phyloP scores from a whole-genome alignment of 2,113 vertebrate species.

The Pantherophis guttatus region DNA sequence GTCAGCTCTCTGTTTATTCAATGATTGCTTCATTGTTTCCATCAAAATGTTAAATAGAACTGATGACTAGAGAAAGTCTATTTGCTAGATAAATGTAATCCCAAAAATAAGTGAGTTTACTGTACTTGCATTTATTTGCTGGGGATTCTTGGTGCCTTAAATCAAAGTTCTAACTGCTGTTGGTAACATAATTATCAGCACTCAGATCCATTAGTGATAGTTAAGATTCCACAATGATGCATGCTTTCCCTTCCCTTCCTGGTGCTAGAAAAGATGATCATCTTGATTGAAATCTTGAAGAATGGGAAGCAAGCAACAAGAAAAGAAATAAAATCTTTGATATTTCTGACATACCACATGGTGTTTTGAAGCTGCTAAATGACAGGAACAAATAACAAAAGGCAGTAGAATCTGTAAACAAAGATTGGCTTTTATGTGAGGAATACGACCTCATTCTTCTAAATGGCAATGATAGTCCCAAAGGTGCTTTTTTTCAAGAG shows the following conservation, averaged over 20 bases:
- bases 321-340: not conserved
- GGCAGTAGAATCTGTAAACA: not conserved
- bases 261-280: not conserved
- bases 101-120: not conserved
- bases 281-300: not conserved
- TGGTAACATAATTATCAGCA: conserved; percentile 24
- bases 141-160: conserved; percentile 6
- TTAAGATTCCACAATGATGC: not conserved
- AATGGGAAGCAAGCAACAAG: not conserved
- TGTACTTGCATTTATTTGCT: not conserved
- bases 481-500: not conserved
- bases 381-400: not conserved
- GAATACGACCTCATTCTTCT: not conserved
- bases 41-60: not conserved
- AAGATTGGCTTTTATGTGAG: not conserved
- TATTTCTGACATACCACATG: conserved; percentile 29
- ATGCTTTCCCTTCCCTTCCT: conserved; percentile 13
- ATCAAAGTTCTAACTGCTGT: conserved; percentile 9
- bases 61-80: not conserved
- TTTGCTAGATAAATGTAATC: not conserved
- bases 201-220: conserved; percentile 20
- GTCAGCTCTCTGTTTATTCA: not conserved
- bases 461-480: not conserved
- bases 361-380: conserved; percentile 10
- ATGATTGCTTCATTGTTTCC: not conserved